These are phyloP conservation scores for Temnothorax unifasciatus DNA, from an alignment of 2,888 invertebrate species.

Conservation along the genomic window DNA sequence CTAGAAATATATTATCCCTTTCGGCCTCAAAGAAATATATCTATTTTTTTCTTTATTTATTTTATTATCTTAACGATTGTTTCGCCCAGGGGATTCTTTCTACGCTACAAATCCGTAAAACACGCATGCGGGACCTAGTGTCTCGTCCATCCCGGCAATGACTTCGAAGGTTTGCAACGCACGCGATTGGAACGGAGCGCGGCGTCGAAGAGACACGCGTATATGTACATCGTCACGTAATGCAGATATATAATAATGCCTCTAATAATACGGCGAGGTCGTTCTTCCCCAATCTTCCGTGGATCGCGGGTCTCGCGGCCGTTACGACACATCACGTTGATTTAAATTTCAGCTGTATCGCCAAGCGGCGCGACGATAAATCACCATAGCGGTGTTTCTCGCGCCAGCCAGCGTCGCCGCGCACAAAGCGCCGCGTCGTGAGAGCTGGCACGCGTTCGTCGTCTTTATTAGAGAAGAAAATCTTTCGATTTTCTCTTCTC, in stretches of 20 bases:
- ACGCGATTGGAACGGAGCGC: constrained; percentile 34
- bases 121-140: background rate
- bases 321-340: constrained; percentile 67
- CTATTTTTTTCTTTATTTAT: background rate
- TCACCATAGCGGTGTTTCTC: constrained; percentile 47
- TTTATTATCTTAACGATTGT: background rate
- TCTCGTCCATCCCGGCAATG: constrained; percentile 2
- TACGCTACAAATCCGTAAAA: background rate
- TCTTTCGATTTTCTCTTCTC: constrained; percentile 24
- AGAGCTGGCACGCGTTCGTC: constrained; percentile 59
- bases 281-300: constrained; percentile 66
- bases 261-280: constrained; percentile 73
- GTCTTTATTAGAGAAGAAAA: constrained; percentile 58
- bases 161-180: background rate
- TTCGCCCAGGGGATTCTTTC: background rate
- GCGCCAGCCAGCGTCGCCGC: constrained; percentile 14
- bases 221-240: background rate
- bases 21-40: background rate
- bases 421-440: constrained; percentile 23
- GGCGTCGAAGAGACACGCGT: background rate
- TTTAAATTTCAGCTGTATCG: constrained; percentile 66
- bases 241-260: constrained; percentile 53
- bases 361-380: constrained; percentile 65
- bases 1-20: background rate
- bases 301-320: constrained; percentile 44